phyloP scores from a whole-genome alignment of 2,113 vertebrate genomes.

The Pungitius pungitius region DNA sequence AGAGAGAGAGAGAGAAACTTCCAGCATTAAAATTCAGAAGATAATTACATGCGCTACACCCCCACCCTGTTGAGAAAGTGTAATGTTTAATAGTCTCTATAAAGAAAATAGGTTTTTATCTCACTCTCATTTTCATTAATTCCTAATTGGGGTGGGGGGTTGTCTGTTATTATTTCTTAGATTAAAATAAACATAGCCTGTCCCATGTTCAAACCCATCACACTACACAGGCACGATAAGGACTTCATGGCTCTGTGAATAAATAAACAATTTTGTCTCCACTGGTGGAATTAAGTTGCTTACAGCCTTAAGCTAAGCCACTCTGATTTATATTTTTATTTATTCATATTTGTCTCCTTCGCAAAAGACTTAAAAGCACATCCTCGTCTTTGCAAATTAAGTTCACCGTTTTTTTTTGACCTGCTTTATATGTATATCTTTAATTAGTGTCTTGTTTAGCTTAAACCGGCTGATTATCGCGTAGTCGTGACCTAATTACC shows the following conservation, averaged over 20 bases:
- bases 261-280: conserved; percentile 85
- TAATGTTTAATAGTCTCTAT: conserved; percentile 87
- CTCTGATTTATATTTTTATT: conserved; percentile 78
- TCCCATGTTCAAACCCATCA: conserved; percentile 87
- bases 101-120: conserved; percentile 87
- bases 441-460: conserved; percentile 88
- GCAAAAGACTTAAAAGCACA: conserved; percentile 84
- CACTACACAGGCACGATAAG: conserved; percentile 84
- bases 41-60: conserved; percentile 84
- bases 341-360: conserved; percentile 67
- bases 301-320: conserved; percentile 85
- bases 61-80: conserved; percentile 84
- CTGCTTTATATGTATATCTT: conserved; percentile 89
- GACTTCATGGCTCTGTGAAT: conserved; percentile 84
- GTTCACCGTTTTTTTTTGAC: conserved; percentile 79
- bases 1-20: conserved; percentile 71
- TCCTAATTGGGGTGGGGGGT: conserved; percentile 87
- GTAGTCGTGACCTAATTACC: conserved; percentile 85
- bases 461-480: conserved; percentile 87
- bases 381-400: conserved; percentile 79
- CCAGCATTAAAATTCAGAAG: conserved; percentile 85
- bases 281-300: conserved; percentile 86
- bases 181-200: conserved; percentile 88
- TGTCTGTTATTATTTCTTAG: conserved; percentile 88
- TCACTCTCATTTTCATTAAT: conserved; percentile 88